Base-by-base conservation (phyloP, 2,888 invertebrate genomes). In the Julus scandinavius region DNA sequence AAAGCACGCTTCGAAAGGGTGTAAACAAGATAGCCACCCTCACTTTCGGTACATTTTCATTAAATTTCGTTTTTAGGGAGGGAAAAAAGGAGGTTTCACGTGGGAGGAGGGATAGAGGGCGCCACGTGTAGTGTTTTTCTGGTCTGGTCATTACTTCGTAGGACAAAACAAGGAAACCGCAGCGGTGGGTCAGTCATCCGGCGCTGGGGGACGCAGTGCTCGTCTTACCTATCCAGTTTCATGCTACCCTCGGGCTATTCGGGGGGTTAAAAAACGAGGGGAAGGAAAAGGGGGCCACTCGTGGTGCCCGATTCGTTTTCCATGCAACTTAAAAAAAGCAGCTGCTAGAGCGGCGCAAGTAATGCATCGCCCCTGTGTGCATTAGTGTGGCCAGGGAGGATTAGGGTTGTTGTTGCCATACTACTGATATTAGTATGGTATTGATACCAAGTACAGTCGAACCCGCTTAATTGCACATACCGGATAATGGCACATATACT, bases 151-250 rank as follows among this genome's bases (percentile, higher is more conserved):
- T 63, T 63, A 63, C n/a, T n/a, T 63, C 63, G 3, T 2, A 7
- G 63, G 63, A 63, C 63, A 63, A 63, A 63, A 63, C 63, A 63
- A 63, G 63, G 63, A 63, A 63, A 63, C 63, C 63, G 63, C 63
- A 63, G 63, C 63, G 63, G 63, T 63, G 63, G 63, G 63, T 63
- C 63, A 63, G 63, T 63, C 63, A 63, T 63, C 63, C 20, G 63
- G 63, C 15, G 2, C 15, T 7, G 15, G 15, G 54, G 54, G 54
- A 54, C 54, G 54, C 54, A 9, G 15, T n/a, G 63, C 63, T 63
- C 63, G 63, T 17, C 63, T 63, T 63, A 63, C 63, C 63, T 63
- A 63, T 63, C 63, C 63, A 63, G 63, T 63, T 63, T 63, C 63
- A 63, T 2, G n/a, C 63, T 63, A 13, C 63, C 63, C 63, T 20